phyloP scores from a whole-genome alignment of 1,140 invertebrate genomes.

The Globodera rostochiensis region DNA sequence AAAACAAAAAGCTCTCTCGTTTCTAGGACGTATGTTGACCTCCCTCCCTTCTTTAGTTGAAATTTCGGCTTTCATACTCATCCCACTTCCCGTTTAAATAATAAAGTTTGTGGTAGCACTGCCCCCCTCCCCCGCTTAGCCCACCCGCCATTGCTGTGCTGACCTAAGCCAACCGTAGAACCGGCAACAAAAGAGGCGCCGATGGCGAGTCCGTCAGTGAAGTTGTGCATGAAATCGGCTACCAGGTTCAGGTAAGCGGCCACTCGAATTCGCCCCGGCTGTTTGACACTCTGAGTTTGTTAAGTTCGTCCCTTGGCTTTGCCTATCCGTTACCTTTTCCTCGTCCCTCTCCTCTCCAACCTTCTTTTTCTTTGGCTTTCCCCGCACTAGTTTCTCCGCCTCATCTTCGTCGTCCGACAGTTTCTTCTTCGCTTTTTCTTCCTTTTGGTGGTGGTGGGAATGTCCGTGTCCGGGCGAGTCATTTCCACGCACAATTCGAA shows the following conservation, averaged over 20 bases:
- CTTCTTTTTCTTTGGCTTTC: not conserved
- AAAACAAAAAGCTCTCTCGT: slow-evolving; percentile 3
- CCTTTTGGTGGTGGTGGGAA: slow-evolving; percentile 13
- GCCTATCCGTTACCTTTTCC: slow-evolving; percentile 11
- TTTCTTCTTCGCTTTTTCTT: slow-evolving; percentile 37
- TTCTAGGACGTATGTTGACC: slow-evolving; percentile 4
- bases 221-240: slow-evolving; percentile 93
- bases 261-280: slow-evolving; percentile 70
- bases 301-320: not conserved
- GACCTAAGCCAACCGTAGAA: slow-evolving; percentile 57
- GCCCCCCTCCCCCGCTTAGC: too few relatives aligned
- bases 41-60: not conserved
- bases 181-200: slow-evolving; percentile 91
- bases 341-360: slow-evolving; percentile 22
- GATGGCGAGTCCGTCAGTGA: slow-evolving; percentile 93
- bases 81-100: not conserved
- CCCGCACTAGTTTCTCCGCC: slow-evolving; percentile 2
- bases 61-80: not conserved
- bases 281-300: slow-evolving; percentile 7
- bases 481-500: slow-evolving; percentile 53
- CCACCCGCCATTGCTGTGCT: not conserved
- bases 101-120: not conserved
- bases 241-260: slow-evolving; percentile 89
- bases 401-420: slow-evolving; percentile 40
- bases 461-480: slow-evolving; percentile 41